Percentiles rank a stretch among this genome's conserved stretches.
Conservation (phyloP, 2,888 invertebrate species). For the Pollenia labialis region DNA sequence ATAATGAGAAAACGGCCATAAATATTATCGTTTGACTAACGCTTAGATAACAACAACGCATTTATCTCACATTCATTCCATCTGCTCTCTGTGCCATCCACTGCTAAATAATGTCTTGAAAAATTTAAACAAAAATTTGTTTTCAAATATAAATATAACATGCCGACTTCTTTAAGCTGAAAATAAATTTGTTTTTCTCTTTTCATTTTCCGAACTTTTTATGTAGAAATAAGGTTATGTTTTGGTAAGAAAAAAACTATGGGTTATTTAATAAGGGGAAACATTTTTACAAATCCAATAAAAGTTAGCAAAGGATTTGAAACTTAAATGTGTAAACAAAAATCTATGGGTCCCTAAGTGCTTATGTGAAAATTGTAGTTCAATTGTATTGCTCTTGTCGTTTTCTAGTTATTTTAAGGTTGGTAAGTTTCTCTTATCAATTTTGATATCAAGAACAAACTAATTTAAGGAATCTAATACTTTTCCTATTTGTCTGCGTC, state of each 20-base stretch:
- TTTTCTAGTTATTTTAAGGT: slow-evolving; percentile 21
- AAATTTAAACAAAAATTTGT: no score
- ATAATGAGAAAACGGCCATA: no score
- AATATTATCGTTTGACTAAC: no score
- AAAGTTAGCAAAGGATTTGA: not conserved
- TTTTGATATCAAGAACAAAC: slow-evolving; percentile 2
- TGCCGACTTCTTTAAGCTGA: no score
- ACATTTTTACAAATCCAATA: no score
- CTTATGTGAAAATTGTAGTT: not conserved
- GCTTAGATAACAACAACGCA: no score
- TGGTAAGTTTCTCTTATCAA: slow-evolving; percentile 31
- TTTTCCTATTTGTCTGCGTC: not conserved
- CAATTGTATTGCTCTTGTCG: slow-evolving; percentile 25
- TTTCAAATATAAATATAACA: no score
- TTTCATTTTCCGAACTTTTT: not conserved
- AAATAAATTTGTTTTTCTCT: no score
- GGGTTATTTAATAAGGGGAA: not conserved
- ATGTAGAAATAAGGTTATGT: not conserved
- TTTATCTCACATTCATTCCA: no score
- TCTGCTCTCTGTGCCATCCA: no score
- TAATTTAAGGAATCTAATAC: not conserved
- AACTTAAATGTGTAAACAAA: not conserved
- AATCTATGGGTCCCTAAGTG: not conserved
- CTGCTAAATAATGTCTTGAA: no score
- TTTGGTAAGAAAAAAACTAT: not conserved